A percentile compares a stretch with the other conserved stretches of the same genome.
Conservation (phyloP, 2,888 invertebrate genomes). For the Tetragnatha montana region DNA sequence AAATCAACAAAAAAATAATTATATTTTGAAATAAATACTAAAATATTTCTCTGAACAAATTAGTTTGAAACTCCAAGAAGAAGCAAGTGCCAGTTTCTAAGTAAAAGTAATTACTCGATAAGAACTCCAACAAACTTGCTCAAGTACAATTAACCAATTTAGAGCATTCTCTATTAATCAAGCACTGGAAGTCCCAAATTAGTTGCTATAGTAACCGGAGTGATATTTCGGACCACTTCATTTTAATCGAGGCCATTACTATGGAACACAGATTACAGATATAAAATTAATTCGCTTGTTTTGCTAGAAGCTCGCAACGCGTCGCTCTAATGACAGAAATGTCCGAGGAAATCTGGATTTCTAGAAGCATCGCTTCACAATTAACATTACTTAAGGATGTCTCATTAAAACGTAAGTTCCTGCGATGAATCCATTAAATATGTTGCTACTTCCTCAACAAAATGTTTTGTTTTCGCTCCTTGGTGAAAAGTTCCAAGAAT, state of each 20-base stretch:
- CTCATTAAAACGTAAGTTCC: slow-evolving; percentile 38
- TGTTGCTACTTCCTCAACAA: slow-evolving; percentile 25
- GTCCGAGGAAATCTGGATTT: slow-evolving; percentile 7
- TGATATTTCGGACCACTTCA: neutral
- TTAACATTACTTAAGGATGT: slow-evolving; percentile 30
- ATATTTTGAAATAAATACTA: too few species aligned
- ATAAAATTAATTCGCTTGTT: neutral
- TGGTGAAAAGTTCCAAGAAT: slow-evolving; percentile 35
- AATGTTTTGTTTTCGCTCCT: slow-evolving; percentile 38
- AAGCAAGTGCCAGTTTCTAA: neutral
- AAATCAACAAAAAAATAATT: too few species aligned
- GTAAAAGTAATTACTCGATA: neutral
- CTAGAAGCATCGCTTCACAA: slow-evolving; percentile 10
- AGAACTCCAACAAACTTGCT: neutral
- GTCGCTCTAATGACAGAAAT: neutral
- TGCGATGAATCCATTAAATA: slow-evolving; percentile 43
- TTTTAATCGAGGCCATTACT: neutral
- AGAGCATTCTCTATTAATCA: neutral
- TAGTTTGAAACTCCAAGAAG: neutral
- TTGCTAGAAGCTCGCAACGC: neutral
- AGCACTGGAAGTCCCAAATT: neutral
- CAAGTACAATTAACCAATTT: neutral
- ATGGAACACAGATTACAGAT: neutral
- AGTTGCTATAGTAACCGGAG: neutral
- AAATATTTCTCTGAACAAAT: too few species aligned